Conservation (phyloP, 2,113 vertebrate genomes). For the Pseudonaja textilis region DNA sequence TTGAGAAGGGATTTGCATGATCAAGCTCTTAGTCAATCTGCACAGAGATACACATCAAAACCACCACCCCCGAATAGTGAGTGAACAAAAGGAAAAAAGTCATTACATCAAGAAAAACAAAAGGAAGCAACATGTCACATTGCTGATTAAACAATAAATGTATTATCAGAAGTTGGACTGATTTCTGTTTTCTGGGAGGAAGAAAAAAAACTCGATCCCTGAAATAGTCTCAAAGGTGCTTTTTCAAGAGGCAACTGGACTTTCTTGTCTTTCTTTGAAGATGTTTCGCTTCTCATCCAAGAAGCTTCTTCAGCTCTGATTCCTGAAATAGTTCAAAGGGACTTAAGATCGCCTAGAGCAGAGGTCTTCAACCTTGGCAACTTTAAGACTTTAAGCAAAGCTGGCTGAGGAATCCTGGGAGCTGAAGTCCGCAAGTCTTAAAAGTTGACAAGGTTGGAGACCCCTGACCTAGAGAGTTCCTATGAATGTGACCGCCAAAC, state of each 20-base stretch:
- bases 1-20: rapidly evolving
- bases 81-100: not conserved
- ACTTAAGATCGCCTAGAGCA: not conserved
- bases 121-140: not conserved
- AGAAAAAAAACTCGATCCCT: not conserved
- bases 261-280: too few species aligned
- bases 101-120: not conserved
- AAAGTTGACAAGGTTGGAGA: too few species aligned
- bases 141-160: not conserved
- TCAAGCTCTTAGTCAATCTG: not conserved
- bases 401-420: too few species aligned
- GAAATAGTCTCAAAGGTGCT: too few species aligned
- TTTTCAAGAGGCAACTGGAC: too few species aligned
- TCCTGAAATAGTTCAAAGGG: not conserved
- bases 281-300: too few species aligned
- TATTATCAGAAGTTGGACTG: not conserved
- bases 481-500: not conserved
- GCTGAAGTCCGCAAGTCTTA: too few species aligned
- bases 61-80: not conserved
- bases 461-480: not conserved
- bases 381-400: too few species aligned
- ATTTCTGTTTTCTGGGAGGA: not conserved
- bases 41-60: not conserved
- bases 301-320: not conserved
- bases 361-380: too few species aligned